These are phyloP conservation scores for Siniperca chuatsi DNA, from an alignment of 2,113 vertebrate genomes.

Conservation along the genomic window DNA sequence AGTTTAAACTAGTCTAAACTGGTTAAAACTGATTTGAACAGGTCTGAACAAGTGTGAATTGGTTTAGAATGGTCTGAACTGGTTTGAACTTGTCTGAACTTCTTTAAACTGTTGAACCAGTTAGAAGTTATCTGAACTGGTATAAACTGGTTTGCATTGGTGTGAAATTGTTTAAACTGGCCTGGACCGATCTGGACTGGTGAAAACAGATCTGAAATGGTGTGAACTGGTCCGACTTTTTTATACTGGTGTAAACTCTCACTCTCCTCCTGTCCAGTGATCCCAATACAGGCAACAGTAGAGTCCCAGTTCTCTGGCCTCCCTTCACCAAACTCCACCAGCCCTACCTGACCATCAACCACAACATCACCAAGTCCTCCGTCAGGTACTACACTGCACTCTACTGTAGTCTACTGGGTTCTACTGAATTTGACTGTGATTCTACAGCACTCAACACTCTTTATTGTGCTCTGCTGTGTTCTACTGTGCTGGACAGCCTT, in stretches of 20 bases:
- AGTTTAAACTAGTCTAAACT: background rate
- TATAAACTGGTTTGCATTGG: no score
- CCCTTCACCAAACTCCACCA: conserved; percentile 53
- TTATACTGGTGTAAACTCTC: background rate
- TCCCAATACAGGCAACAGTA: conserved; percentile 81
- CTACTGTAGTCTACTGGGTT: background rate
- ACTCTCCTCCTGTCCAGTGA: conserved; percentile 76
- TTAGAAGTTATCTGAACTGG: no score
- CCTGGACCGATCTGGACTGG: background rate
- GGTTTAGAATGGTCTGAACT: background rate
- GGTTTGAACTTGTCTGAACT: background rate
- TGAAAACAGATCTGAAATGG: background rate
- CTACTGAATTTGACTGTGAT: no score
- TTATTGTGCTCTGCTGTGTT: no score
- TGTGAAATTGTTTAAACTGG: background rate
- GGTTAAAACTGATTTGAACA: background rate
- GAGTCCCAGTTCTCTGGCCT: conserved; percentile 83
- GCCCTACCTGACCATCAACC: conserved; percentile 86
- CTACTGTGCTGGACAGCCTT: no score
- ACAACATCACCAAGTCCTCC: conserved; percentile 72
- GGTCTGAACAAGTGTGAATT: background rate
- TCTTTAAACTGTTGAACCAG: background rate
- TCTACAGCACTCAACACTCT: no score
- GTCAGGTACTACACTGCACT: conserved; percentile 63
- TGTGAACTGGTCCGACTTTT: background rate